These are phyloP conservation scores for Nothocercus nigrocapillus DNA, from an alignment of 2,113 vertebrate species.

Conservation along the genomic window DNA sequence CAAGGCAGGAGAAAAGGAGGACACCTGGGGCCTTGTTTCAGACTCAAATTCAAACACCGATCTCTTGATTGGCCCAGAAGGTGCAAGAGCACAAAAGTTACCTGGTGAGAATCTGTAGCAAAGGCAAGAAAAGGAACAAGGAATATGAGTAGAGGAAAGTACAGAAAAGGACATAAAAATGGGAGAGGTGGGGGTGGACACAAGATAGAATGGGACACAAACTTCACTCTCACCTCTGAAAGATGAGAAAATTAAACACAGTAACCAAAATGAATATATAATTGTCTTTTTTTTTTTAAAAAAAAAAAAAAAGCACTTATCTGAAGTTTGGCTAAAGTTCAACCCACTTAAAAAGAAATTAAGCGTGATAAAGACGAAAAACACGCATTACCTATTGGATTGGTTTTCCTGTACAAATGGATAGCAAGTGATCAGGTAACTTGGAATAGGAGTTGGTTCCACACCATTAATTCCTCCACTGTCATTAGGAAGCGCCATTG, in stretches of 20 bases:
- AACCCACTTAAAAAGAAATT: neutral
- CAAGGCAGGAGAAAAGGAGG: neutral
- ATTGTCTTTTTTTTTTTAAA: neutral
- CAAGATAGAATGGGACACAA: neutral
- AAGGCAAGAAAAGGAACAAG: neutral
- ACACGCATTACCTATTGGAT: constrained; percentile 87
- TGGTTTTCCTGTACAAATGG: constrained; percentile 98
- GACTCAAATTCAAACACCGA: neutral
- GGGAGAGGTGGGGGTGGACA: no score
- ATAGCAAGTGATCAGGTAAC: constrained; percentile 98
- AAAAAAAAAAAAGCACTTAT: neutral
- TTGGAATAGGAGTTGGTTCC: constrained; percentile 93
- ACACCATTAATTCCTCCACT: constrained; percentile 82
- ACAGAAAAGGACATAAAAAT: neutral
- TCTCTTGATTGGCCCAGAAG: neutral
- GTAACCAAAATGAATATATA: neutral
- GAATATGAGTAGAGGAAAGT: neutral
- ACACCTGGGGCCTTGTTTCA: neutral
- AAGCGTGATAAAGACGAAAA: neutral
- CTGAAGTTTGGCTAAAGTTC: neutral
- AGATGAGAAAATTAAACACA: neutral
- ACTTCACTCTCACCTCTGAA: neutral
- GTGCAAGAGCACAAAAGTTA: neutral
- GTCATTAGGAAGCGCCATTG: constrained; percentile 90
- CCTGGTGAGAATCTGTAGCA: neutral